These are phyloP conservation scores for Neostethus bicornis DNA, from an alignment of 2,797 vertebrate species.

Conservation along the genomic window DNA sequence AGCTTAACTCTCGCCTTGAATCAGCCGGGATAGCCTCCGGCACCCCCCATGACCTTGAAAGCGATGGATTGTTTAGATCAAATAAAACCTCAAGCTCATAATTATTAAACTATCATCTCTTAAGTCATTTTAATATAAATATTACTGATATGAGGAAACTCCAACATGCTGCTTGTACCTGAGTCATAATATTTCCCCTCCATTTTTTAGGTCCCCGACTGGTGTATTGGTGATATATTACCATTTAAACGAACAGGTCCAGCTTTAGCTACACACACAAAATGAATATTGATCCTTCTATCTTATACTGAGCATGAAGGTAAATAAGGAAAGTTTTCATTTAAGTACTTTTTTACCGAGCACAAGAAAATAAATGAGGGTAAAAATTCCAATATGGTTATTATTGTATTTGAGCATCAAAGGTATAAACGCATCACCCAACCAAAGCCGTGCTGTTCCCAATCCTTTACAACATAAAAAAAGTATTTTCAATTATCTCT, in stretches of 20 bases:
- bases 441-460: slow-evolving; percentile 25
- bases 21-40: no score
- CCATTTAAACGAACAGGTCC: background rate
- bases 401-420: slow-evolving; percentile 22
- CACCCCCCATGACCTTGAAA: no score
- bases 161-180: no score
- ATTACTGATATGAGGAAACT: no score
- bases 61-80: no score
- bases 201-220: no score
- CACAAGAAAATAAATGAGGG: background rate
- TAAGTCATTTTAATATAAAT: no score
- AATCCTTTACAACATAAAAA: slow-evolving; percentile 18
- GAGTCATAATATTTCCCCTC: no score
- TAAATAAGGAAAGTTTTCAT: slow-evolving; percentile 2
- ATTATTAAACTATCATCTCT: no score
- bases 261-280: background rate
- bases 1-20: no score
- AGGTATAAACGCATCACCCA: slow-evolving; percentile 17
- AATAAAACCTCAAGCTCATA: no score
- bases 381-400: background rate
- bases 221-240: no score
- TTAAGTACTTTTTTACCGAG: background rate
- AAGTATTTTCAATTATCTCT: slow-evolving; percentile 35
- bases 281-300: slow-evolving; percentile 1
- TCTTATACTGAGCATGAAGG: slow-evolving; percentile 1